Base-by-base conservation (phyloP, 2,797 vertebrate species). In the Parambassis ranga region DNA sequence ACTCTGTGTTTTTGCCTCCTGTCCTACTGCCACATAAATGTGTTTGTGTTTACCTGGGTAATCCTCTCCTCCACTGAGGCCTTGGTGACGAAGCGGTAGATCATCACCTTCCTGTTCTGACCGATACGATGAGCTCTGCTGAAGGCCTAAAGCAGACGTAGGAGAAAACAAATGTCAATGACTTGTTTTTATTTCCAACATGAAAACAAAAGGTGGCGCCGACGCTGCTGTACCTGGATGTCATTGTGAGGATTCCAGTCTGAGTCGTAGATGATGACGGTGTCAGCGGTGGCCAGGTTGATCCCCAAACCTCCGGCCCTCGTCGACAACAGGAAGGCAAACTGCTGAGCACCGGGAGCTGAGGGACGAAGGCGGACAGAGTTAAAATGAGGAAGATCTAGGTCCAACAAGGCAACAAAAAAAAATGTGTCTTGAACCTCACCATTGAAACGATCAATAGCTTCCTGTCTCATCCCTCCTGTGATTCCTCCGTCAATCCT, bases 241-340 rank as follows among this genome's bases (percentile, higher is more conserved):
- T 99, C 97, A 35, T 99, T 99, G 88, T 99, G 97, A 11, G 97
- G 97, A 75, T 99, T 99, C 97, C 97, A 99, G 89, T 99, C 97
- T 0, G 97, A 99, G 84, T 99, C 97, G 16, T 98, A 99, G 75
- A 99, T 99, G 73, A 99, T 89, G 73, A 99, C 97, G 0, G 97
- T 99, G 90, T 99, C 97, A 41, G 97, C 97, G 4, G 97, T 99
- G 66, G 97, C 97, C 88, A 99, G 86, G 83, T 99, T 99, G 87
- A 99, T 99, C 1, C 97, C 97, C 76, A 99, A 90, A 72, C 97
- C 97, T 23, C 97, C 97, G 43, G 97, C 97, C 82, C 97, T 93
- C 23, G 97, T 99, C 5, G 97, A 99, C 84, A 99, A 89, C 65
- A 99, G 92, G 90, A 99, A 99, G 81, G 95, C 96, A 78, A 99